Conservation (phyloP, 23 tunicate genomes). For the Ciona savignyi region DNA sequence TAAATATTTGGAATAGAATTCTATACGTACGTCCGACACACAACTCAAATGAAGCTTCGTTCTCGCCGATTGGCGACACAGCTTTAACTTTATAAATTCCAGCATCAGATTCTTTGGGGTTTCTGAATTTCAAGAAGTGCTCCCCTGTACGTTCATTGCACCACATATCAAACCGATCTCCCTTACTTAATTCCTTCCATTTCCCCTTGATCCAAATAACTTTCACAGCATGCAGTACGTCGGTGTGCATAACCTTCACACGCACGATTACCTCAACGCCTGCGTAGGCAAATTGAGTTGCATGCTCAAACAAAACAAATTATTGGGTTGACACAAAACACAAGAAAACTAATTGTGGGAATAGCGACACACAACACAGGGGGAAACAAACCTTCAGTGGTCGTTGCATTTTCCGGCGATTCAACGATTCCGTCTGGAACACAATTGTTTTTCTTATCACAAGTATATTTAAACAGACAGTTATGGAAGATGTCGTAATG, state of each 20-base stretch:
- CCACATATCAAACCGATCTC: conserved; percentile 90
- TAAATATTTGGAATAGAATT: no score
- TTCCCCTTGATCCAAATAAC: conserved; percentile 98
- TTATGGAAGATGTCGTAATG: no score
- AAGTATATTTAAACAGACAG: no score
- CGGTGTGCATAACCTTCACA: conserved; percentile 41
- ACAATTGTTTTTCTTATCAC: no score
- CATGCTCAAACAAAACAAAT: background rate
- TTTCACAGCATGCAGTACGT: conserved; percentile 59
- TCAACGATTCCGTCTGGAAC: conserved; percentile 33
- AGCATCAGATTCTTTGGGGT: conserved; percentile 73
- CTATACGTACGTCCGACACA: conserved; percentile 83
- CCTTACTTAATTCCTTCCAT: conserved; percentile 95
- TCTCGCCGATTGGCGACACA: conserved; percentile 70
- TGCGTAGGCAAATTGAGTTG: conserved; percentile 3
- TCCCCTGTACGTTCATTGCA: conserved; percentile 66
- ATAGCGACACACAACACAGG: background rate
- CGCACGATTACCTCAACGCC: conserved; percentile 67
- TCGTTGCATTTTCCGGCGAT: conserved; percentile 33
- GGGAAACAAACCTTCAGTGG: conserved; percentile 57
- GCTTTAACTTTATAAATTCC: conserved; percentile 79
- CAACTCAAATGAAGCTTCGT: conserved; percentile 73
- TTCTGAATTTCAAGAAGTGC: conserved; percentile 71
- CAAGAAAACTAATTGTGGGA: background rate
- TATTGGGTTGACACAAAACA: no score